These are phyloP conservation scores for Gallinago jamesoni DNA, from an alignment of 2,113 vertebrate genomes.

Conservation along the genomic window DNA sequence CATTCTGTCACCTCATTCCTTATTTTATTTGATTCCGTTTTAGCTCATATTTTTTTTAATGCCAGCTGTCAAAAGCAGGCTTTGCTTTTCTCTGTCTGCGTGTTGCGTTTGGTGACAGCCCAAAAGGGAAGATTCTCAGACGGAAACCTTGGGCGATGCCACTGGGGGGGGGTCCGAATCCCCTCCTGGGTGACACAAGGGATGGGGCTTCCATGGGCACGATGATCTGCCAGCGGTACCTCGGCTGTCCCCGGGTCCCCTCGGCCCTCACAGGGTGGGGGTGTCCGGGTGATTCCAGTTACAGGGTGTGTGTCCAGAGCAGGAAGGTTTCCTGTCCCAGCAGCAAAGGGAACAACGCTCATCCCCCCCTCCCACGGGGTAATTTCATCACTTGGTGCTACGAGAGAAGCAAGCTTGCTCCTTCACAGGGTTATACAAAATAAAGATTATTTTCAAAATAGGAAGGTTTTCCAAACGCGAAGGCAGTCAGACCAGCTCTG, in stretches of 20 bases:
- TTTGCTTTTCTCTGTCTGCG: background rate
- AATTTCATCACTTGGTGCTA: accelerated
- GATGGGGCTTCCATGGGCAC: accelerated
- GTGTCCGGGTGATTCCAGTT: accelerated
- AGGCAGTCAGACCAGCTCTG: background rate
- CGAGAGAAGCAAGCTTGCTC: background rate
- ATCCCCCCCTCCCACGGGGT: accelerated
- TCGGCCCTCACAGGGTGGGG: accelerated
- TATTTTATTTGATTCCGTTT: conserved; percentile 54
- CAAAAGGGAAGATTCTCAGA: background rate
- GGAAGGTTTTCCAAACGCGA: background rate
- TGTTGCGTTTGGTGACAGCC: conserved; percentile 36
- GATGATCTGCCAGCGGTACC: accelerated
- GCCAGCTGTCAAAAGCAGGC: conserved; percentile 56
- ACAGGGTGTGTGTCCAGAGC: accelerated
- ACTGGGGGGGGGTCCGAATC: accelerated
- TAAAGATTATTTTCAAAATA: background rate
- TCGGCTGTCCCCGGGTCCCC: background rate
- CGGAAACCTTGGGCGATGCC: accelerated
- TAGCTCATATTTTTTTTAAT: conserved; percentile 54
- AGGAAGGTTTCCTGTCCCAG: accelerated
- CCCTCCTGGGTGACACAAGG: accelerated
- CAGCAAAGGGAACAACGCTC: accelerated
- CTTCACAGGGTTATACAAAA: background rate
- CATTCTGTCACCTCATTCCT: conserved; percentile 43